Evolutionary conservation across 2,888 invertebrate genomes (phyloP), one percentile per base, ranked within the genome.

Genomic region (Drosophila affinis): DNA sequence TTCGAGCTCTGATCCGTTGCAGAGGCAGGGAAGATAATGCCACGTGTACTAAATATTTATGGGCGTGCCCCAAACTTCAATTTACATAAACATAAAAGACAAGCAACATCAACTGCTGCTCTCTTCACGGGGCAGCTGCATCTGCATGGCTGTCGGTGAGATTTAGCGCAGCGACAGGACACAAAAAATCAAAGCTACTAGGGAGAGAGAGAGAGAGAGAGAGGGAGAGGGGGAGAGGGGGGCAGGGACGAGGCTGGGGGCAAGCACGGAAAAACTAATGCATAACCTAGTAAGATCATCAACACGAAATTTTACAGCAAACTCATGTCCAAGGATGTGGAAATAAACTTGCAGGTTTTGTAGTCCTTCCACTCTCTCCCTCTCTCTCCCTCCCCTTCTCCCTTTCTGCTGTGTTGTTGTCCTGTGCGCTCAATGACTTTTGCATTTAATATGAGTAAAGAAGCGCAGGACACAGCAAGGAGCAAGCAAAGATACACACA

Each of bases 201-300:
- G n/a, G 59, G 78, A 62, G 67, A 68, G 75, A 59, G 62, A 10
- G 52, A 18, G 29, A 17, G 48, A 39, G 46, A 46, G 46, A 44
- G 49, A 47, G 55, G 21, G 17, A 49, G 9, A 39, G 46, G 7
- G 57, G n/a, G 46, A 46, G 46, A 44, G 49, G 45, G 55, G 21
- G 17, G 47, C 7, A 39, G 46, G 7, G 57, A 53, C 34, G 44
- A 48, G 56, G 18, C 18, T 18, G 18, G 18, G 18, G 63, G 52
- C 48, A 54, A 56, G 73, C 65, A 64, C 72, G 74, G 78, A n/a
- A 88, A 88, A 89, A 83, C 81, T 88, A 88, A 88, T 88, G 88
- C 88, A 88, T 88, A 88, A 87, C 88, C 87, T 83, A 88, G 89
- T 87, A 77, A 88, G 87, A 88, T 88, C 89, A 89, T 88, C 88